phyloP scores from a whole-genome alignment of 2,888 invertebrate genomes.

The Drosophila mercatorum region DNA sequence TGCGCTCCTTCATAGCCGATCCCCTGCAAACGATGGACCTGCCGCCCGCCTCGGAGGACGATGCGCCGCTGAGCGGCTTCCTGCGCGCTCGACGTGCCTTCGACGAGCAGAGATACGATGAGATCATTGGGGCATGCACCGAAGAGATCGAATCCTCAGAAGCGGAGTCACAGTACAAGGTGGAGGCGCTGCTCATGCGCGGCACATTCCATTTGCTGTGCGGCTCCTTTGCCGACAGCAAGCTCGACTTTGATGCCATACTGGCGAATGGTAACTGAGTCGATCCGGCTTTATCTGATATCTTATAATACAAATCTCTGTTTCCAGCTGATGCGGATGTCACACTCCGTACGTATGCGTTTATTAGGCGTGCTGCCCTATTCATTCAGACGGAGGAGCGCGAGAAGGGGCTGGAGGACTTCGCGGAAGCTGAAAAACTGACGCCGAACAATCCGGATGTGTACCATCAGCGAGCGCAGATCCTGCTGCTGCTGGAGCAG shows the following conservation, averaged over 20 bases:
- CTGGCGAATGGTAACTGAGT: conserved; percentile 86
- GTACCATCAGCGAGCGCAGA: conserved; percentile 96
- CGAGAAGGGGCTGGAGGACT: conserved; percentile 91
- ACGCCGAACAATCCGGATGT: conserved; percentile 94
- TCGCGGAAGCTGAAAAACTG: conserved; percentile 90
- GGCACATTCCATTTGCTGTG: conserved; percentile 93
- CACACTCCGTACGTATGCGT: conserved; percentile 91
- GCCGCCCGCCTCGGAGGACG: conserved; percentile 48
- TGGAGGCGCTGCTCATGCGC: conserved; percentile 91
- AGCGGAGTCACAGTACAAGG: conserved; percentile 87
- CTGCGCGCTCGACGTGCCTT: conserved; percentile 89
- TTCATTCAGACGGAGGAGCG: conserved; percentile 91
- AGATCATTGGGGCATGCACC: conserved; percentile 91
- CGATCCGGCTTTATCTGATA: too few relatives aligned
- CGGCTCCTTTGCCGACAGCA: conserved; percentile 90
- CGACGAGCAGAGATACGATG: conserved; percentile 90
- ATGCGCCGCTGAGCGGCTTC: conserved; percentile 86
- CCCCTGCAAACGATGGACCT: conserved; percentile 88
- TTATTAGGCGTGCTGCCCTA: conserved; percentile 94
- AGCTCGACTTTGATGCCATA: conserved; percentile 89
- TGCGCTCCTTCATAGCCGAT: conserved; percentile 94
- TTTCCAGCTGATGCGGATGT: conserved; percentile 85
- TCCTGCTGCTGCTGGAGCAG: conserved; percentile 92
- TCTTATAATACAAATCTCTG: too few relatives aligned
- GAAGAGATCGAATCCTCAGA: conserved; percentile 89